Percentiles rank a stretch among this genome's conserved stretches.
Conservation (phyloP, 2,888 invertebrate genomes). For the Prenolepis imparis region DNA sequence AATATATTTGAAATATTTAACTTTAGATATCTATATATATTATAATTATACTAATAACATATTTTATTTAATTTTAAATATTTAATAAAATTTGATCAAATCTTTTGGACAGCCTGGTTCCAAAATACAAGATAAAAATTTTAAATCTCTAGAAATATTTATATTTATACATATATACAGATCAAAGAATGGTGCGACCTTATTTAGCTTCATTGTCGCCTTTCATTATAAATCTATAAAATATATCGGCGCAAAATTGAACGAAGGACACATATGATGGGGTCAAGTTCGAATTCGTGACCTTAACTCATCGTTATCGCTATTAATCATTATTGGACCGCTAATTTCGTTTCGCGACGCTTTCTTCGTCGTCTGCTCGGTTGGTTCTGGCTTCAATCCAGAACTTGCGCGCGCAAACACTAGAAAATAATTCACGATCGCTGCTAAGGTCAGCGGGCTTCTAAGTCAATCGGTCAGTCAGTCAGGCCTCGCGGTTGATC, state of each 20-base stretch:
- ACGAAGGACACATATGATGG: background rate
- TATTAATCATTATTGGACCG: slow-evolving; percentile 76
- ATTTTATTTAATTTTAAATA: background rate
- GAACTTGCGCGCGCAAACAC: slow-evolving; percentile 77
- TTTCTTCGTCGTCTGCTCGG: slow-evolving; percentile 69
- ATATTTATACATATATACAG: no score
- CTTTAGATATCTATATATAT: background rate
- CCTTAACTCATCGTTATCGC: slow-evolving; percentile 56
- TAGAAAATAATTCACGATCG: slow-evolving; percentile 77
- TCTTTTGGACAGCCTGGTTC: background rate
- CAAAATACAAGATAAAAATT: background rate
- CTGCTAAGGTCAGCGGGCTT: slow-evolving; percentile 81
- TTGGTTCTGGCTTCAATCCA: slow-evolving; percentile 81
- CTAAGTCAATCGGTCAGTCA: slow-evolving; percentile 77
- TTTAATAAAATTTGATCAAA: background rate
- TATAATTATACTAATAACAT: background rate
- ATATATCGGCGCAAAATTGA: background rate
- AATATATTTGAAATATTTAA: slow-evolving; percentile 9
- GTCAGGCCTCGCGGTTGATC: slow-evolving; percentile 48
- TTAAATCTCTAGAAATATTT: background rate
- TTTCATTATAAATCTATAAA: background rate
- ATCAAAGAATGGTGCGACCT: background rate
- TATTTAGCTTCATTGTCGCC: background rate
- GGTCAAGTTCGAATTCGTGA: slow-evolving; percentile 11
- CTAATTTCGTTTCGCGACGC: slow-evolving; percentile 80